Evolutionary conservation across 2,113 vertebrate species (phyloP).

Genomic region (Jaculus jaculus): DNA sequence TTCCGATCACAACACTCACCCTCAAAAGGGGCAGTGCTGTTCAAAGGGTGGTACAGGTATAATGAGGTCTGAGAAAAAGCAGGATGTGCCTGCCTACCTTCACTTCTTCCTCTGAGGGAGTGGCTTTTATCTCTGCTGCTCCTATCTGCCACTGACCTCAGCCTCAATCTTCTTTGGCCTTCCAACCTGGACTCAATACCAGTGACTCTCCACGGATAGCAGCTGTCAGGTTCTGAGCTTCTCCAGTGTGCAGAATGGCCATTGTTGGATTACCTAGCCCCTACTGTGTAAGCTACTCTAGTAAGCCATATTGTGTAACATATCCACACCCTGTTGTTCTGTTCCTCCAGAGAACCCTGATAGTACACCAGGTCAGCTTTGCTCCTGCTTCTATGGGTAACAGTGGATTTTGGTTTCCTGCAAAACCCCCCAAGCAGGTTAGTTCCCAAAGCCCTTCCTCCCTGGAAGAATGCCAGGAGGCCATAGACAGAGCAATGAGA

Average conservation of each 20-base stretch:
- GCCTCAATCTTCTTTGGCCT: not conserved
- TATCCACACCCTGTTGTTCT: too few species aligned
- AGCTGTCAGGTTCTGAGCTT: too few species aligned
- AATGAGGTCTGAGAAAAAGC: not conserved
- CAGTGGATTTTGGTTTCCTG: not conserved
- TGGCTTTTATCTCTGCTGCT: too few species aligned
- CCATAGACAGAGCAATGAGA: fast-evolving
- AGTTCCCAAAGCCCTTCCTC: too few species aligned
- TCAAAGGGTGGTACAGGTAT: not conserved
- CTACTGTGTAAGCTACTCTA: not conserved
- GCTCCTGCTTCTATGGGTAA: not conserved
- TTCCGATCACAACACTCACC: too few species aligned
- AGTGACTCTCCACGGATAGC: too few species aligned
- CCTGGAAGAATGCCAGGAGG: not conserved
- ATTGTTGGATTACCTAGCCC: not conserved
- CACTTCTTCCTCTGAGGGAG: too few species aligned
- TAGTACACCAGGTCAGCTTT: too few species aligned
- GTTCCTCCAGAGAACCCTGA: not conserved
- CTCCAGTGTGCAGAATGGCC: too few species aligned
- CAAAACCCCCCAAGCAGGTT: not conserved
- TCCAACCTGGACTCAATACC: not conserved
- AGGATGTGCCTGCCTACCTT: too few species aligned
- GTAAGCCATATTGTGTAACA: not conserved
- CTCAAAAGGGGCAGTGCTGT: too few species aligned
- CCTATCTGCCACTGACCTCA: not conserved